phyloP scores from a whole-genome alignment of 2,797 vertebrate genomes.

The Urosaurus nigricauda region DNA sequence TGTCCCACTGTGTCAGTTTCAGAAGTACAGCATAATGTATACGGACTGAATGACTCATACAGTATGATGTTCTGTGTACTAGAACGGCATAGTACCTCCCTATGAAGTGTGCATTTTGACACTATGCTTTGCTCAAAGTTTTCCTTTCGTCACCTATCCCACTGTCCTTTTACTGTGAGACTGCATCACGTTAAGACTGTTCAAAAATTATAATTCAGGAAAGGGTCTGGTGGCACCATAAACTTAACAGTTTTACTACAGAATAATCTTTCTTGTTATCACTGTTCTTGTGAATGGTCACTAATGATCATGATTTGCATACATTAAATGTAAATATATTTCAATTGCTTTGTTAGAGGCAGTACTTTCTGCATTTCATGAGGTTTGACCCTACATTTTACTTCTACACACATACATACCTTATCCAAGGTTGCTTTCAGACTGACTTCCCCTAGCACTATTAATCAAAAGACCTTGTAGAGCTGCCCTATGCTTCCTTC shows the following conservation, averaged over 20 bases:
- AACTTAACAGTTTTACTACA: background rate
- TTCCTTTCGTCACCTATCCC: background rate
- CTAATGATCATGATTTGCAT: background rate
- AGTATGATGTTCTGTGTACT: constrained; percentile 11
- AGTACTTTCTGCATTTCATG: background rate
- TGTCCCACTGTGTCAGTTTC: constrained; percentile 56
- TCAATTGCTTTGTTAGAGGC: background rate
- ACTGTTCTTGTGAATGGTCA: background rate
- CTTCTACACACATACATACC: background rate
- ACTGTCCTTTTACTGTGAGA: accelerated
- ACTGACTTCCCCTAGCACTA: no score
- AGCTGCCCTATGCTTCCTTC: no score
- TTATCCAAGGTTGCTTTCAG: no score
- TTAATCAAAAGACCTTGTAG: no score
- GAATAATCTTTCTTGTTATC: background rate
- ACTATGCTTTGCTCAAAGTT: background rate
- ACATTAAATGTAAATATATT: background rate
- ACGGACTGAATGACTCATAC: constrained; percentile 60
- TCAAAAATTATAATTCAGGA: background rate
- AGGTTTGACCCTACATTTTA: background rate
- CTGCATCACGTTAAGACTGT: background rate
- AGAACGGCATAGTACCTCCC: constrained; percentile 1
- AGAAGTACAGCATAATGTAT: constrained; percentile 47
- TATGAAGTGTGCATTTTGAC: background rate
- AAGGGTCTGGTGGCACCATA: background rate